phyloP scores from a whole-genome alignment of 1,140 invertebrate species.

The Drosophila sucinea region DNA sequence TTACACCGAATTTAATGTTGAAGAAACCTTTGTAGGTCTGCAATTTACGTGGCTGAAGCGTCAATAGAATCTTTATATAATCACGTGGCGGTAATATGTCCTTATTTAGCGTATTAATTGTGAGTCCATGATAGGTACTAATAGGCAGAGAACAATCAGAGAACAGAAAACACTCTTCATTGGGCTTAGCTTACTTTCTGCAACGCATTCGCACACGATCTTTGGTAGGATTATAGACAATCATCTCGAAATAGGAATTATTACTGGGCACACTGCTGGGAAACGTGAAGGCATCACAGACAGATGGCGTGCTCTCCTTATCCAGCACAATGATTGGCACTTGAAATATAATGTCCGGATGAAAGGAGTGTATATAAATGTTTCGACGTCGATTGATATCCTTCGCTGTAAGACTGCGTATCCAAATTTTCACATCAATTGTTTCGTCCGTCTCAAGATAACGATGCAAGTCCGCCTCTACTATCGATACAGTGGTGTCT shows the following conservation, averaged over 20 bases:
- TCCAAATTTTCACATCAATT: slow-evolving; percentile 48
- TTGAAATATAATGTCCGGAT: slow-evolving; percentile 75
- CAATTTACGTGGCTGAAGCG: slow-evolving; percentile 40
- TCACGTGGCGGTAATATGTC: slow-evolving; percentile 26
- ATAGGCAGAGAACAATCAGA: neutral
- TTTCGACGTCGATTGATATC: slow-evolving; percentile 56
- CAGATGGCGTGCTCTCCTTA: neutral
- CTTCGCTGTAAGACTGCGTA: slow-evolving; percentile 18
- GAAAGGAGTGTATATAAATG: slow-evolving; percentile 56
- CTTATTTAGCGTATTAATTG: slow-evolving; percentile 26
- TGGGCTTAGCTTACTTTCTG: slow-evolving; percentile 37
- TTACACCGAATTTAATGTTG: slow-evolving; percentile 55
- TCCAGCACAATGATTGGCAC: slow-evolving; percentile 66
- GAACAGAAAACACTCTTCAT: neutral
- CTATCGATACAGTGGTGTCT: slow-evolving; percentile 46
- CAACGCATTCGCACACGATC: slow-evolving; percentile 34
- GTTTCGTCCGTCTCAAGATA: slow-evolving; percentile 59
- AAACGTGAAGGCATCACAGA: slow-evolving; percentile 45
- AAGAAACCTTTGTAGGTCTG: slow-evolving; percentile 61
- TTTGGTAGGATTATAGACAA: slow-evolving; percentile 61
- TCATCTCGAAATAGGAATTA: slow-evolving; percentile 55
- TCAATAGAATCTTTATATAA: slow-evolving; percentile 40
- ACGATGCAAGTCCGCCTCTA: slow-evolving; percentile 27
- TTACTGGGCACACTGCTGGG: slow-evolving; percentile 49
- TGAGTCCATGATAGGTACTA: slow-evolving; percentile 51